Conservation (phyloP, 2,888 invertebrate genomes). For the Hirudinaria manillensis region DNA sequence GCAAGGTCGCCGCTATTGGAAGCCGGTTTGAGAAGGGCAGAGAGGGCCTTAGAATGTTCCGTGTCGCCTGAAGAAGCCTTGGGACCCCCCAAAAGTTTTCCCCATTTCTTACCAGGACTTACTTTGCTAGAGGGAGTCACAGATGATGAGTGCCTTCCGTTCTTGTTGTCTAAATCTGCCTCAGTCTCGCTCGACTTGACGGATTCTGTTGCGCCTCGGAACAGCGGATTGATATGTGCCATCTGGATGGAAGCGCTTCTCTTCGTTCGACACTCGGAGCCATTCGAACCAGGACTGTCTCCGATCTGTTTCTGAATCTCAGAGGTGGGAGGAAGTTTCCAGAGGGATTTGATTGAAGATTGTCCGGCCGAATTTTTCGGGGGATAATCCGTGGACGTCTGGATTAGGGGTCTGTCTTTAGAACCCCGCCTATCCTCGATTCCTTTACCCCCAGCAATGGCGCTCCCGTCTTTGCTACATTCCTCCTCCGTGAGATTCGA, state of each 20-base stretch:
- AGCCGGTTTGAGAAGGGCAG: too few species aligned
- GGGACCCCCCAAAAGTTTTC: background rate
- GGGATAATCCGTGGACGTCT: background rate
- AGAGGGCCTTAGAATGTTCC: background rate
- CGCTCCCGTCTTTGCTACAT: background rate
- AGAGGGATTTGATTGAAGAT: background rate
- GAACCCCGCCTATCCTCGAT: background rate
- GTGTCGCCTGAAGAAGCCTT: background rate
- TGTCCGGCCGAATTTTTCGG: background rate
- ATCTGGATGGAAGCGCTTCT: background rate
- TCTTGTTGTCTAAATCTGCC: background rate
- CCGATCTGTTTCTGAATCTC: background rate
- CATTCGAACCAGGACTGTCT: background rate
- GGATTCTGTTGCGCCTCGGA: background rate
- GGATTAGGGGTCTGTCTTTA: background rate
- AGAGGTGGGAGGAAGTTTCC: background rate
- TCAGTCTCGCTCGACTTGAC: background rate
- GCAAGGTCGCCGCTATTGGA: too few species aligned
- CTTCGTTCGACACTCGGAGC: background rate
- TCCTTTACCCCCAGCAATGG: background rate
- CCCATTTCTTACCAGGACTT: background rate
- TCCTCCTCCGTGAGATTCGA: background rate
- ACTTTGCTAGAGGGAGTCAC: background rate
- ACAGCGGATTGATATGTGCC: background rate
- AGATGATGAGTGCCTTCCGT: background rate